Conservation (phyloP, 2,113 vertebrate genomes). For the Entosphenus tridentatus region DNA sequence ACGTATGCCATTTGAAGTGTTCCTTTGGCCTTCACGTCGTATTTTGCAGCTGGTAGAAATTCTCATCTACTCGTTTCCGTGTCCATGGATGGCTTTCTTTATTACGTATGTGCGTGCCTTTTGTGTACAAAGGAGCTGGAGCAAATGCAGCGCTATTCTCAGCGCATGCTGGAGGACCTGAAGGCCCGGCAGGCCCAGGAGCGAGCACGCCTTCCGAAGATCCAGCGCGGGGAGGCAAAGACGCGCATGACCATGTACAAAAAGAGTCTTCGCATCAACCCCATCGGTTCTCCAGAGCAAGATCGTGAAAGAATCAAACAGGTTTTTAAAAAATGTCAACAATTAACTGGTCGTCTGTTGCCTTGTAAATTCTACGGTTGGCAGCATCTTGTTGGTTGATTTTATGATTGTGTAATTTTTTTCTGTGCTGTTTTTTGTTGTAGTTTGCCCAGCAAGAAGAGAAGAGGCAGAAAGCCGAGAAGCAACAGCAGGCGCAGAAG, state of each 20-base stretch:
- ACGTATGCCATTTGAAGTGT: no score
- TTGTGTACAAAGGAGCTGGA: constrained; percentile 43
- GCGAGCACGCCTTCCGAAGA: constrained; percentile 57
- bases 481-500: constrained; percentile 78
- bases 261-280: constrained; percentile 78
- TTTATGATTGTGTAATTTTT: no score
- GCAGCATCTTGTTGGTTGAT: no score
- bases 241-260: constrained; percentile 90
- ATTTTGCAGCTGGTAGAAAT: no score
- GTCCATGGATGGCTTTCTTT: no score
- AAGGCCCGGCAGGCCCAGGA: constrained; percentile 62
- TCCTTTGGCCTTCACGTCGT: no score
- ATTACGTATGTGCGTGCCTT: no score
- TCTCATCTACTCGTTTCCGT: no score
- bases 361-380: no score
- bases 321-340: constrained; percentile 20
- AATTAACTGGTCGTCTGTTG: no score
- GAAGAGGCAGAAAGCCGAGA: constrained; percentile 87
- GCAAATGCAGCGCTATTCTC: constrained; percentile 92
- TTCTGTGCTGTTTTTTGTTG: no score
- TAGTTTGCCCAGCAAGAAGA: constrained; percentile 81
- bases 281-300: constrained; percentile 32
- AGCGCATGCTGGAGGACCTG: constrained; percentile 64
- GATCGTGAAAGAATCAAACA: constrained; percentile 71
- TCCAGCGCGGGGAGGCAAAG: constrained; percentile 70